These are phyloP conservation scores for Pterocles gutturalis DNA, from an alignment of 2,113 vertebrate species.

Conservation along the genomic window DNA sequence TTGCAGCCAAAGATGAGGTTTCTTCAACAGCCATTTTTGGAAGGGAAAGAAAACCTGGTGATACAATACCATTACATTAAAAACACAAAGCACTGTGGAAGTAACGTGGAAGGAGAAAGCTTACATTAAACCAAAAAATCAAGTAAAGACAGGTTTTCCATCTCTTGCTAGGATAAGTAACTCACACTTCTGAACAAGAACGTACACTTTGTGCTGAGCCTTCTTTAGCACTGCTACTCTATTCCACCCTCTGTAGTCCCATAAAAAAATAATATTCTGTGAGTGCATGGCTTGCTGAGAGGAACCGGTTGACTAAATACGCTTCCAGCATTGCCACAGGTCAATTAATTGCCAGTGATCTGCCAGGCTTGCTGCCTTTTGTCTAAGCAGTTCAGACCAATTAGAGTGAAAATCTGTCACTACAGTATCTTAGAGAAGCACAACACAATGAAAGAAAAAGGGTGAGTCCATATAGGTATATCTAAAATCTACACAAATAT, in stretches of 20 bases:
- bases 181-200: neutral
- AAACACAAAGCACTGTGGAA: neutral
- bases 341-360: neutral
- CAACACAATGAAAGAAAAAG: neutral
- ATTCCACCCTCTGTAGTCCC: neutral
- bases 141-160: neutral
- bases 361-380: neutral
- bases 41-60: neutral
- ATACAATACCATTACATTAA: neutral
- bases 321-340: neutral
- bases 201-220: neutral
- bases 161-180: neutral
- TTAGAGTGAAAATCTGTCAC: neutral
- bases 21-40: neutral
- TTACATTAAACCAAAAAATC: neutral
- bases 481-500: neutral
- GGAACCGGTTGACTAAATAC: neutral
- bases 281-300: accelerated
- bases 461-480: neutral
- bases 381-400: neutral
- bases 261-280: neutral
- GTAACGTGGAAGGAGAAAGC: neutral
- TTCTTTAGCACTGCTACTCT: neutral
- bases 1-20: conserved; percentile 10
- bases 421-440: neutral